Percentiles rank a stretch among this genome's conserved stretches.
Evolutionary conservation across 35 echinoderm and acorn worm species (phyloP).

Genomic region (Anneissia japonica): DNA sequence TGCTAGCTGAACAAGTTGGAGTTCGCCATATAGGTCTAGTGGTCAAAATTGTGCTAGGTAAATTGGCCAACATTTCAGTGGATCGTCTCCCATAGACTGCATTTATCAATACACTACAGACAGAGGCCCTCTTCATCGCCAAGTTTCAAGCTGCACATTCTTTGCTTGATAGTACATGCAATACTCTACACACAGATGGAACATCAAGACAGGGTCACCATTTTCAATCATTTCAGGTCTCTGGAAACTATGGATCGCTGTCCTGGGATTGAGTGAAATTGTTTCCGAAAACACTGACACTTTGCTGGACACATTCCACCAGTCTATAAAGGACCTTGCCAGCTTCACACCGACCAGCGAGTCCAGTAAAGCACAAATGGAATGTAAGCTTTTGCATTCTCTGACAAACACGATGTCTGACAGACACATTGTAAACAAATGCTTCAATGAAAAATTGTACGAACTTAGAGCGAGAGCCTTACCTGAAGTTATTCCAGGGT

Average conservation of each 20-base stretch:
- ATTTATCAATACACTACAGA: slow-evolving; percentile 7
- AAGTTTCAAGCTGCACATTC: slow-evolving; percentile 11
- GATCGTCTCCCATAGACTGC: slow-evolving; percentile 19
- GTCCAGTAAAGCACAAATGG: slow-evolving; percentile 1
- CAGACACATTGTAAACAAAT: slow-evolving; percentile 15
- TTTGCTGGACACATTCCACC: too few species aligned
- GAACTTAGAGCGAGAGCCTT: neutral
- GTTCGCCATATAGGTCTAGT: neutral
- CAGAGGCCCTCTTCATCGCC: slow-evolving; percentile 25
- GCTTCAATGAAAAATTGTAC: neutral
- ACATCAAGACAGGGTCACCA: slow-evolving; percentile 2
- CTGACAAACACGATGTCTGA: slow-evolving; percentile 4
- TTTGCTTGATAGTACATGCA: neutral
- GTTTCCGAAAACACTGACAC: too few species aligned
- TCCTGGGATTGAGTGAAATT: too few species aligned
- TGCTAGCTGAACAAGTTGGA: slow-evolving; percentile 26
- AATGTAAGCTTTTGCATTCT: neutral
- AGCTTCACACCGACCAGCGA: too few species aligned
- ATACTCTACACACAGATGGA: neutral
- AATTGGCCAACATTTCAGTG: neutral
- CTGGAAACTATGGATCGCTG: too few species aligned
- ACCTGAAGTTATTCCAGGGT: neutral
- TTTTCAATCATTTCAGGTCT: too few species aligned
- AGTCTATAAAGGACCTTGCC: too few species aligned
- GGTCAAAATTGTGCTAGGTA: slow-evolving; percentile 8